These are phyloP conservation scores for Remorina albescens DNA, from an alignment of 2,797 vertebrate species.

Conservation along the genomic window DNA sequence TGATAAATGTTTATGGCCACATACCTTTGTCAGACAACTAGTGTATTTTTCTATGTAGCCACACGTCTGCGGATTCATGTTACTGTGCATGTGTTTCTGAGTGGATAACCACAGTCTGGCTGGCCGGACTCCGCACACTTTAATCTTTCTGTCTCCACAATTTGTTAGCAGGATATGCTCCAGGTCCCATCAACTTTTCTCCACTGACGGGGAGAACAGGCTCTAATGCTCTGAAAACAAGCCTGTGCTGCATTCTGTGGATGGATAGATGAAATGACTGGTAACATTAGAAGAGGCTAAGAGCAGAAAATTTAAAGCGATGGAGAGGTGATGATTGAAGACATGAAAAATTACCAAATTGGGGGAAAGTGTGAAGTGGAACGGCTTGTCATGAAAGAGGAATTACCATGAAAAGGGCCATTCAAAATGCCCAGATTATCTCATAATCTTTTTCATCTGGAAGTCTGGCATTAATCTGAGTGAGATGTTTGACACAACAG, in stretches of 20 bases:
- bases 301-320: conserved; percentile 11
- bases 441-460: neutral
- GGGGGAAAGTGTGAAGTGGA: conserved; percentile 19
- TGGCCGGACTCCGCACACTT: neutral
- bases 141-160: conserved; percentile 25
- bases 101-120: conserved; percentile 19
- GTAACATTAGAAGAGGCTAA: conserved; percentile 56
- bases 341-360: conserved; percentile 35
- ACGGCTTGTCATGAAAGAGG: conserved; percentile 14
- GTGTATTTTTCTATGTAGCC: neutral
- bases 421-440: conserved; percentile 6
- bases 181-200: conserved; percentile 44
- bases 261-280: conserved; percentile 55
- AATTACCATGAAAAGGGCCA: conserved; percentile 14
- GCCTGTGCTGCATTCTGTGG: conserved; percentile 24
- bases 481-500: conserved; percentile 19
- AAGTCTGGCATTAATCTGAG: conserved; percentile 2
- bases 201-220: conserved; percentile 11
- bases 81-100: neutral
- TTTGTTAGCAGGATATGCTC: conserved; percentile 34
- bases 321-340: conserved; percentile 22
- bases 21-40: neutral
- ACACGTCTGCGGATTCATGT: conserved; percentile 1
- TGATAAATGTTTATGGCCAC: neutral
- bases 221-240: conserved; percentile 60